A percentile compares a stretch with the other conserved stretches of the same genome.
These are phyloP conservation scores for Periphyllus acericola DNA, from an alignment of 2,888 invertebrate genomes.

Conservation along the genomic window DNA sequence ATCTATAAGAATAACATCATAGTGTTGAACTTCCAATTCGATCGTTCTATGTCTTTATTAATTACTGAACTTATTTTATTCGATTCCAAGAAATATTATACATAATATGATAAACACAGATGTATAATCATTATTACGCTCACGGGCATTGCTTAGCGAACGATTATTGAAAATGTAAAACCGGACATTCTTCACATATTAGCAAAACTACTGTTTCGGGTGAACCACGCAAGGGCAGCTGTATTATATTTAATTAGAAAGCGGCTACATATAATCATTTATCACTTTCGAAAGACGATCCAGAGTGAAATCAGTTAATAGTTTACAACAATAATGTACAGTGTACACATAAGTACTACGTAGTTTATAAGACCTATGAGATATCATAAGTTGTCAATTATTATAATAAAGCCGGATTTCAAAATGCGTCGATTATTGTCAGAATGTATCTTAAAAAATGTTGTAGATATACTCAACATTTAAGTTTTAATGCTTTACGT, in stretches of 20 bases:
- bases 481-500: no score
- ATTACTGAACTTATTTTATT: no score
- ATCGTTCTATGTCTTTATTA: no score
- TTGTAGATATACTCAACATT: no score
- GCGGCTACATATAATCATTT: background rate
- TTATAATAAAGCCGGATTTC: no score
- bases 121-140: background rate
- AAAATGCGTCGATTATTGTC: no score
- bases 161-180: background rate
- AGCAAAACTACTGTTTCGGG: background rate
- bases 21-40: no score
- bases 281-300: background rate
- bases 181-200: background rate
- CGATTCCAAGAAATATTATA: background rate
- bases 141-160: background rate
- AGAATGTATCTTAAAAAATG: no score
- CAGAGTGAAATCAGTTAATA: background rate
- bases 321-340: background rate
- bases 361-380: no score
- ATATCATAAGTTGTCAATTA: no score
- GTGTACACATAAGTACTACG: no score
- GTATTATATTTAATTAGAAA: background rate
- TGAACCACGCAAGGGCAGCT: background rate
- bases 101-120: background rate
- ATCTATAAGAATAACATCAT: no score